These are phyloP conservation scores for Arrhopalites spinosus DNA, from an alignment of 2,888 invertebrate species.

Conservation along the genomic window DNA sequence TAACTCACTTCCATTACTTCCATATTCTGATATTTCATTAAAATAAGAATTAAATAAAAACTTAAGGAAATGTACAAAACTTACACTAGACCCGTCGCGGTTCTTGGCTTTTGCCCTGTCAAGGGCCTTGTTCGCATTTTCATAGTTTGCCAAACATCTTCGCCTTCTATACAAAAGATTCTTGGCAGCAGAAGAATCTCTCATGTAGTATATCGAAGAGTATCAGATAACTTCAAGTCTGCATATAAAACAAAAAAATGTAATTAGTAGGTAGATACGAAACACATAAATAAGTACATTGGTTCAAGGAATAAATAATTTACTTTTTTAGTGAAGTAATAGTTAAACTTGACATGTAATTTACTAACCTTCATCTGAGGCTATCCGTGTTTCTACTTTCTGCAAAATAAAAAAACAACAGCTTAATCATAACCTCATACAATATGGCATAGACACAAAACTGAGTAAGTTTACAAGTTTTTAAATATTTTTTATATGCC, in stretches of 20 bases:
- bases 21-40: conserved; percentile 64
- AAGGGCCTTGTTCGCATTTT: conserved; percentile 92
- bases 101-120: conserved; percentile 96
- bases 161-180: conserved; percentile 88
- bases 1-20: conserved; percentile 73
- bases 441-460: too few relatives aligned
- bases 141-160: conserved; percentile 91
- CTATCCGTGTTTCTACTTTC: conserved; percentile 97
- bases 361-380: conserved; percentile 98
- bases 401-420: too few relatives aligned
- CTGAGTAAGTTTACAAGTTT: too few relatives aligned
- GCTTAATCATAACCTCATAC: too few relatives aligned
- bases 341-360: too few relatives aligned
- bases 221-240: conserved; percentile 95
- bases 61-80: conserved; percentile 58
- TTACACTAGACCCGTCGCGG: conserved; percentile 95
- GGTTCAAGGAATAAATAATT: too few relatives aligned
- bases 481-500: conserved; percentile 65
- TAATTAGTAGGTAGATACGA: too few relatives aligned
- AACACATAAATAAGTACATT: too few relatives aligned
- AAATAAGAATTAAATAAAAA: neutral
- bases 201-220: conserved; percentile 94
- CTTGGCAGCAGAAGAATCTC: conserved; percentile 96
- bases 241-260: too few relatives aligned
- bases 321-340: too few relatives aligned